Base-by-base conservation (phyloP, 2,888 invertebrate species). In the Gastrophysa polygoni region DNA sequence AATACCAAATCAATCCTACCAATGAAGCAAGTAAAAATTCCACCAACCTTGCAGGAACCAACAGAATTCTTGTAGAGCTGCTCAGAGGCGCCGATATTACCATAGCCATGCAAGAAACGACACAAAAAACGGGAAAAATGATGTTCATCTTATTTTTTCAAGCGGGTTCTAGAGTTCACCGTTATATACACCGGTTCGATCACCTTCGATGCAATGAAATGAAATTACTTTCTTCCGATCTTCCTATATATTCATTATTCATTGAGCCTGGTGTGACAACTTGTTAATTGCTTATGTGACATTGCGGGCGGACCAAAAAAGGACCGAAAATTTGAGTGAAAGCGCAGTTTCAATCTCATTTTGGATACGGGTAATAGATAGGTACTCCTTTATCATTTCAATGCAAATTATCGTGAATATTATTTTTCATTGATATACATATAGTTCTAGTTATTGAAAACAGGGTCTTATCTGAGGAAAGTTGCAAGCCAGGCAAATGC, bases 221-320 rank as follows among this genome's bases (percentile, higher is more conserved):
- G 54, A 54, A 54, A 54, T 20, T 54, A 17, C 43, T 54, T 51
- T 54, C 54, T 54, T 54, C 43, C 43, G 54, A 54, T 54, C 43
- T 16, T 24, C 43, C 43, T 43, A 54, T 43, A 10, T 51, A 51
- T 43, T 21, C 6, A 43, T 54, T 43, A 54, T 43, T 44, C 24
- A 54, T 43, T 24, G 5, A 24, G 10, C n/a, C 11, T 21, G 46
- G 18, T 46, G 18, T 20, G 18, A 8, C 46, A 6, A 46, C 18
- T 18, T 20, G 21, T 3, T 46, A 46, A 46, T 46, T 18, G 21
- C 46, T 46, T 46, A 18, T 46, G 21, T n/a, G 14, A 38, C 14
- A 38, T 2, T 14, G 14, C 38, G 38, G 38, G 38, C 3, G 38
- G 38, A 38, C 38, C 38, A 38, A 38, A 38, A 14, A 38, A 38